Conservation (phyloP, 2,888 invertebrate species). For the Tineola bisselliella region DNA sequence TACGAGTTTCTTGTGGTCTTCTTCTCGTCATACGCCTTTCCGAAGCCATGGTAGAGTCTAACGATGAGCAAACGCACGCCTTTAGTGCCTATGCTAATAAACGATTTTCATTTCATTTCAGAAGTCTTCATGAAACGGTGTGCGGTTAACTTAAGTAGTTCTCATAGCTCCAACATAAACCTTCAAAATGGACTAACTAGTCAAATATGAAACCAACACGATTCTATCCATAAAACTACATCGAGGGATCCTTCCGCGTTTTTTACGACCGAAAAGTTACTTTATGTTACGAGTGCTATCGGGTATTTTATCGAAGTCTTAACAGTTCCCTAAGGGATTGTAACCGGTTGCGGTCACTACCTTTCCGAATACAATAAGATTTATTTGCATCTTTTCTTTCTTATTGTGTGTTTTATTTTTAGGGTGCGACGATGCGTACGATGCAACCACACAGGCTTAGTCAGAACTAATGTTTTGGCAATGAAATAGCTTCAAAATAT, state of each 20-base stretch:
- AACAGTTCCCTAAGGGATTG: conserved; percentile 5
- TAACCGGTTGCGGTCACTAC: neutral
- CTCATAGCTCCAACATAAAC: neutral
- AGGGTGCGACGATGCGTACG: too few relatives aligned
- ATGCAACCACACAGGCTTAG: too few relatives aligned
- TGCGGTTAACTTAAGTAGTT: neutral
- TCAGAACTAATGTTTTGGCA: too few relatives aligned
- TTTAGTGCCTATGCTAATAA: too few relatives aligned
- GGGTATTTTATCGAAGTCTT: conserved; percentile 11
- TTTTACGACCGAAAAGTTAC: conserved; percentile 8
- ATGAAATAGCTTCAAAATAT: too few relatives aligned
- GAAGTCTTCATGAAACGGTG: too few relatives aligned
- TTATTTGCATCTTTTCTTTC: neutral
- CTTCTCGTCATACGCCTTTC: too few relatives aligned
- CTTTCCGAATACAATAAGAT: neutral
- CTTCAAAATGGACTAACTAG: neutral
- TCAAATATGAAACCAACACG: neutral
- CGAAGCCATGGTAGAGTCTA: too few relatives aligned
- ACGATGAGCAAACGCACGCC: too few relatives aligned
- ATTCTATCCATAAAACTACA: neutral
- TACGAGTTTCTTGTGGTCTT: too few relatives aligned
- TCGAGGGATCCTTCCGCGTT: neutral
- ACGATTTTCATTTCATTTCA: too few relatives aligned
- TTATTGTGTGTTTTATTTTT: too few relatives aligned
- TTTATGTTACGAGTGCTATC: conserved; percentile 4